A percentile compares a stretch with the other conserved stretches of the same genome.
phyloP scores from a whole-genome alignment of 2,113 vertebrate genomes.

The Sylvia atricapilla region DNA sequence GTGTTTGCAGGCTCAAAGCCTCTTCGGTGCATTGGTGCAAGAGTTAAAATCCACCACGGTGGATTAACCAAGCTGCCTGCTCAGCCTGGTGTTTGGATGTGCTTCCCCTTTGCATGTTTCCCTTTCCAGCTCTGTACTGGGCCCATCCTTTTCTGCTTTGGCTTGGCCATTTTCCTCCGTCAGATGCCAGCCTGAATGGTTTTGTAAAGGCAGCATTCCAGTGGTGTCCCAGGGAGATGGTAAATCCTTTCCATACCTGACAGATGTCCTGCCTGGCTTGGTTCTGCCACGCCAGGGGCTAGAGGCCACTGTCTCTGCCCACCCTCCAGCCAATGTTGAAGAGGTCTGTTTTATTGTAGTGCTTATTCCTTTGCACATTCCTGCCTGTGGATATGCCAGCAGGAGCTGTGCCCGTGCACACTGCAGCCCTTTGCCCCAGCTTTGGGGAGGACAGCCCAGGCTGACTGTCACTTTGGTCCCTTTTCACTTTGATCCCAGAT shows the following conservation, averaged over 20 bases:
- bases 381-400: neutral
- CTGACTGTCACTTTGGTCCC: neutral
- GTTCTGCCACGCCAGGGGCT: neutral
- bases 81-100: neutral
- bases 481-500: neutral
- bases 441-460: neutral
- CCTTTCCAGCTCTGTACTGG: neutral
- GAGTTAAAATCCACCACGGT: neutral
- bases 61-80: neutral
- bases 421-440: neutral
- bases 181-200: neutral
- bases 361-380: neutral
- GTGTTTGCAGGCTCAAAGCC: neutral
- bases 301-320: neutral
- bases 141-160: neutral
- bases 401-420: neutral
- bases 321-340: neutral
- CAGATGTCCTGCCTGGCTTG: neutral
- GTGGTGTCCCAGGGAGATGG: neutral
- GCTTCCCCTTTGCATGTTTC: neutral
- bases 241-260: neutral
- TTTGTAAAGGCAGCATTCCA: neutral
- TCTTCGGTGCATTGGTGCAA: neutral
- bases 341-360: neutral
- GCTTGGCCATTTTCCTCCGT: neutral